Base-by-base conservation (phyloP, 2,888 invertebrate species). In the Eledona agricola region DNA sequence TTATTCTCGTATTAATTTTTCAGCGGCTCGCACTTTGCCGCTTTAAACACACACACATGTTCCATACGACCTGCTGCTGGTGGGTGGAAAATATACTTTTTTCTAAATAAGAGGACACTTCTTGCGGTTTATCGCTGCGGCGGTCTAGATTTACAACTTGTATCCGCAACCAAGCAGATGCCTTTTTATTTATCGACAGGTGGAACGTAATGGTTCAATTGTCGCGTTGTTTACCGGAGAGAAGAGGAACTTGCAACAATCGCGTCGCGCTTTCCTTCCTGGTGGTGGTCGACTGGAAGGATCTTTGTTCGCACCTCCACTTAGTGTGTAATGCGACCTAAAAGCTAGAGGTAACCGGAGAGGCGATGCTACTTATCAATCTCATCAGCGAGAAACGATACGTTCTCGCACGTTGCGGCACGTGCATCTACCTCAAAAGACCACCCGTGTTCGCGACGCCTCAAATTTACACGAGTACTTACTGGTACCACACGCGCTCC, bases 161-260 rank as follows among this genome's bases (percentile, higher is more conserved):
- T 32, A 45, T 38, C 34, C 25, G 42, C 42, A 51, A 45, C 37
- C 45, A 38, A 34, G 52, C 52, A 52, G 52, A 37, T 52, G 52
- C 46, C 37, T 23, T 35, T 28, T 13, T 28, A 22, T 20, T 20
- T 43, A 34, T 32, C 38, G 38, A 38, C 64, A 64, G 64, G 64
- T 64, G 64, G 58, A 57, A 55, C 51, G 62, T 47, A 63, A 64
- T 61, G 62, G 57, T 61, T 61, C 59, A 58, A 64, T 64, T 61
- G 60, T 57, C 58, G 47, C 58, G 55, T 58, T 63, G 57, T 60
- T 61, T 63, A 60, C 54, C 62, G 63, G 64, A 60, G 63, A 57
- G 25, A 4, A 25, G 11, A 38, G 38, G 26, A 38, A 38, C 38
- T 38, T 25, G 9, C 25, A 38, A 38, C 38, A 25, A 22, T 38